A percentile compares a stretch with the other conserved stretches of the same genome.
Evolutionary conservation across 2,888 invertebrate species (phyloP).

Genomic region (Strigamia maritima): DNA sequence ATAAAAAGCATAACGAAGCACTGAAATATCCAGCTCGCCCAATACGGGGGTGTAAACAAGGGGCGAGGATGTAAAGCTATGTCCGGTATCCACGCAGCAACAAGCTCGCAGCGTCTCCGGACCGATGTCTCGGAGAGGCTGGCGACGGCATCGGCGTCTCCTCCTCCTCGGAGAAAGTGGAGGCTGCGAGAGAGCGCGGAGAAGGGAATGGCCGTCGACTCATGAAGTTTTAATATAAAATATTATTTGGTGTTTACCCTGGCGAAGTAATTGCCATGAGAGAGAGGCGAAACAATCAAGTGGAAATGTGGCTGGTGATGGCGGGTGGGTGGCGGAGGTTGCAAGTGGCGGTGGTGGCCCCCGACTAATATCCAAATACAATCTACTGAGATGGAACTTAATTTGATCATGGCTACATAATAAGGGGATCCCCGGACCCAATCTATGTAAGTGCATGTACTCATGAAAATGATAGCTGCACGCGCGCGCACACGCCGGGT

Average conservation of each 20-base stretch:
- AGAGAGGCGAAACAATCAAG: constrained; percentile 38
- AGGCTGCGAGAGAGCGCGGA: constrained; percentile 8
- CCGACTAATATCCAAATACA: constrained; percentile 40
- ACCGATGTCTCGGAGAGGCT: background rate
- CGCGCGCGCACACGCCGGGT: constrained; percentile 41
- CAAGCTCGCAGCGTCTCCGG: background rate
- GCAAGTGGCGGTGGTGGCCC: constrained; percentile 21
- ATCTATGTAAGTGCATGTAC: constrained; percentile 43
- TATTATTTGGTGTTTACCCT: constrained; percentile 40
- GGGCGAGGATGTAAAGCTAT: background rate
- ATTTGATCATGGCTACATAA: constrained; percentile 43
- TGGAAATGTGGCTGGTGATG: constrained; percentile 25
- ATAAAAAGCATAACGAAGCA: background rate
- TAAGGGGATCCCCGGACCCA: constrained; percentile 41
- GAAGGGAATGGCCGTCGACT: constrained; percentile 35
- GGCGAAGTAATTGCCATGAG: constrained; percentile 38
- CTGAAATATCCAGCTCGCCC: background rate
- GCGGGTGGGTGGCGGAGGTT: background rate
- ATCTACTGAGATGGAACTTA: constrained; percentile 41
- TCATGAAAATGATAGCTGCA: constrained; percentile 42
- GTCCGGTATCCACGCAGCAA: constrained; percentile 8
- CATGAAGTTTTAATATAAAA: constrained; percentile 40
- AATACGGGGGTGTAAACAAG: background rate
- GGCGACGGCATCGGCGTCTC: constrained; percentile 25
- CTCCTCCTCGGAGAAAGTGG: constrained; percentile 31